Evolutionary conservation across 2,113 vertebrate genomes (phyloP), one percentile per base, ranked within the genome.

Genomic region (Nannospalax galili): DNA sequence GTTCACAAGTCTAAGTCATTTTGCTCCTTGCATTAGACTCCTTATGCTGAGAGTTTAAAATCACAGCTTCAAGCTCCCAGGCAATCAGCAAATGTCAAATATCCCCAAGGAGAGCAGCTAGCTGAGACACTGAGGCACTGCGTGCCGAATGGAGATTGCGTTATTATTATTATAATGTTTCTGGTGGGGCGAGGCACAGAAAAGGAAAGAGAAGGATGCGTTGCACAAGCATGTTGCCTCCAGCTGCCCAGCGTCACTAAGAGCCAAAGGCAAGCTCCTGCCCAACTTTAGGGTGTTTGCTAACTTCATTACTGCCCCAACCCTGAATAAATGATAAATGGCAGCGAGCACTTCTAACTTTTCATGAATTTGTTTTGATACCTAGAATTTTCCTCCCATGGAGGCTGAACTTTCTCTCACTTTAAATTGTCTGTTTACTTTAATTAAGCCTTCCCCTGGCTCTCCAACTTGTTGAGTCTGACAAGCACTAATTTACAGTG

Each of bases 1-100:
- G 69, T 20, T 97, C 42, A 0, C 5, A 88, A 37, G 93, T 77
- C 67, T 74, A 78, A 80, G n/a, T 87, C 94, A 90, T 48, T 64
- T 89, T 95, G 42, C 90, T 80, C 64, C 56, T 91, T 82, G 65
- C 45, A 1, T 96, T 93, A 45, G 28, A 91, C 97, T 95, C 94
- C 96, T 96, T 95, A 56, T 75, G 86, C 82, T 92, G 80, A 93
- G 91, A 48, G 69, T 72, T 91, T 67, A 86, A 96, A 95, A 94
- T 96, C 88, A 86, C 84, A 90, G 64, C 42, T 0, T 92, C 95
- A 37, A 65, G 88, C 20, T 87, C 89, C 87, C 84, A 90, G 58
- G 64, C 58, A 90, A 97, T 97, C 77, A 90, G 96, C 95, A 97
- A 98, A 97, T 98, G 96, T 97, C 97, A 98, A 96, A 96, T 89